Base-by-base conservation (phyloP, 2,797 vertebrate genomes). In the Psittacula derbiana region DNA sequence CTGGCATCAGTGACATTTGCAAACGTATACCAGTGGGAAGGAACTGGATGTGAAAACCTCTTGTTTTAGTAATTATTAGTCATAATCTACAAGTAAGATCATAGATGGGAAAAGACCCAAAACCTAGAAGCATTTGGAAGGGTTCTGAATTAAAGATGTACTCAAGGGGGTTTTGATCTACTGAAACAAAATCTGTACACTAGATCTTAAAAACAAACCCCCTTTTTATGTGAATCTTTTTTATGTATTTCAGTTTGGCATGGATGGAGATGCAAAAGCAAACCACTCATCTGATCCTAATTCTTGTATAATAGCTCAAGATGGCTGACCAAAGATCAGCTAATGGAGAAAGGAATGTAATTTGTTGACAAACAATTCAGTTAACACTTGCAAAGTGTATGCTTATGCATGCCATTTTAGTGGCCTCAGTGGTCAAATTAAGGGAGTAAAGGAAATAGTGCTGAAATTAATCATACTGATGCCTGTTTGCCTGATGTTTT, bases 361-460 rank as follows among this genome's bases (percentile, higher is more conserved):
- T 95, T 96, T 98, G 90, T 96, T 98, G 98, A 97, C 96, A 98
- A 98, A 97, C 84, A 94, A 53, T 97, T 96, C 86, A 90, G 76
- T 88, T 92, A 96, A 84, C 80, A 95, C 47, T 52, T 89, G 74
- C 88, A 83, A 96, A 93, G 27, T 76, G 53, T 90, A 52, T 89
- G 84, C 65, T 70, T 95, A 89, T 41, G 60, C 60, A 93, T 19
- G 11, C 60, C 15, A 38, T 50, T 94, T 93, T 86, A 89, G 86
- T 17, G 75, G 53, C 94, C 94, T 86, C 75, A 80, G 64, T 92
- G 96, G 96, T 95, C 91, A 96, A 30, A 96, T 92, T 80, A 79
- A 90, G 67, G 50, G 65, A 89, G 95, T 93, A 96, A 95, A 88
- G 71, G 31, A 90, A 97, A 93, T 80, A 90, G 64, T 5, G 1